phyloP scores from a whole-genome alignment of 1,140 invertebrate species.

The Listronotus bonariensis region DNA sequence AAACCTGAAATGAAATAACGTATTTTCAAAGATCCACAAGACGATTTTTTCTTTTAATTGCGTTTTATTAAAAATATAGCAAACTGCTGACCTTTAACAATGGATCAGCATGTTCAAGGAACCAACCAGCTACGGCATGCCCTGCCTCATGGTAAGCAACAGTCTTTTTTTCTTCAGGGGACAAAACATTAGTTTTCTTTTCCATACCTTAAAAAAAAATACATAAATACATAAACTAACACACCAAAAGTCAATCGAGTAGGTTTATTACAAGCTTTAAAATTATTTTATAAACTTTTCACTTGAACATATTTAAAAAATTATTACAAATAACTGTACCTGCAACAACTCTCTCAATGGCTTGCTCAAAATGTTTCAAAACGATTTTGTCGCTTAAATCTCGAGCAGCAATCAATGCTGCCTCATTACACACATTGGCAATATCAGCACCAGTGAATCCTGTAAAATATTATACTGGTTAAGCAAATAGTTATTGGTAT shows the following conservation, averaged over 20 bases:
- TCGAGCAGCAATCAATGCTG: constrained; percentile 94
- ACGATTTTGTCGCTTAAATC: constrained; percentile 81
- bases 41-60: too few species aligned
- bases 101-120: constrained; percentile 95
- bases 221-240: too few species aligned
- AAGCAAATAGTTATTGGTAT: too few species aligned
- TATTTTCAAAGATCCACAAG: not conserved
- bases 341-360: constrained; percentile 96
- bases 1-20: constrained; percentile 56
- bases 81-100: constrained; percentile 72
- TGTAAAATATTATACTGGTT: constrained; percentile 53
- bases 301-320: not conserved
- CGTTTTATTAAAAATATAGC: constrained; percentile 47
- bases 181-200: constrained; percentile 98
- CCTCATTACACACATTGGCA: constrained; percentile 99
- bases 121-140: constrained; percentile 99
- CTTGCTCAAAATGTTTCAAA: constrained; percentile 95
- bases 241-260: too few species aligned
- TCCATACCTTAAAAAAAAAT: constrained; percentile 74
- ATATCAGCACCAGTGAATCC: constrained; percentile 98
- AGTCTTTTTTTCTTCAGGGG: constrained; percentile 96
- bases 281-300: not conserved
- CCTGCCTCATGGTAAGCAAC: constrained; percentile 99
- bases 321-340: too few species aligned
- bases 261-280: not conserved